A percentile compares a stretch with the other conserved stretches of the same genome.
Evolutionary conservation across 2,888 invertebrate genomes (phyloP).

Genomic region (Eupithecia subfuscata): DNA sequence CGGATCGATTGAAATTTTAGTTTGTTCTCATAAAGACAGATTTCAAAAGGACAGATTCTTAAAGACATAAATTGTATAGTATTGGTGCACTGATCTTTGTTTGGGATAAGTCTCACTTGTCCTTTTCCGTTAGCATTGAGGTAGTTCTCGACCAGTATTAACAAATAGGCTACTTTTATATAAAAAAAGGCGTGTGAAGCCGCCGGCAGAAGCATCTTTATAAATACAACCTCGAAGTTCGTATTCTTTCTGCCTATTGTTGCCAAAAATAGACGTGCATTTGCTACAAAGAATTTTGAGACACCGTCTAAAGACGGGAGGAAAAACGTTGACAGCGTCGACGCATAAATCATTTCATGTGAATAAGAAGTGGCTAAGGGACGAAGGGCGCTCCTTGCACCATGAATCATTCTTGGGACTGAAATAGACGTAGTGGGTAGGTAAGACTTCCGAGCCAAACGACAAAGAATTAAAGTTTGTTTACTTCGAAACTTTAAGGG

Average conservation of each 20-base stretch:
- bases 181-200: not conserved
- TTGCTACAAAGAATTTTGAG: not conserved
- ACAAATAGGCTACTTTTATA: too few relatives aligned
- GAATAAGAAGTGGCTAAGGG: not conserved
- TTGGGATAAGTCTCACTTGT: too few relatives aligned
- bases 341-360: not conserved
- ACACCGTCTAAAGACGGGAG: not conserved
- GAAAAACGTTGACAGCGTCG: not conserved
- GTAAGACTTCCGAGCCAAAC: not conserved
- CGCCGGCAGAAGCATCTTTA: not conserved
- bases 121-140: too few relatives aligned
- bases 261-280: not conserved
- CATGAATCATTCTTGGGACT: not conserved
- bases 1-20: too few relatives aligned
- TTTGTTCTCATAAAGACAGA: too few relatives aligned
- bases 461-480: not conserved
- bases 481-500: not conserved
- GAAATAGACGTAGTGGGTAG: not conserved
- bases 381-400: not conserved
- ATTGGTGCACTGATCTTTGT: too few relatives aligned
- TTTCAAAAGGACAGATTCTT: too few relatives aligned
- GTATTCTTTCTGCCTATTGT: not conserved
- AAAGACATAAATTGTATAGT: too few relatives aligned
- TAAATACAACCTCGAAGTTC: not conserved
- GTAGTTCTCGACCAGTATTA: too few relatives aligned